Conservation (phyloP, 2,113 vertebrate species). For the Rhinolophus ferrumequinum region DNA sequence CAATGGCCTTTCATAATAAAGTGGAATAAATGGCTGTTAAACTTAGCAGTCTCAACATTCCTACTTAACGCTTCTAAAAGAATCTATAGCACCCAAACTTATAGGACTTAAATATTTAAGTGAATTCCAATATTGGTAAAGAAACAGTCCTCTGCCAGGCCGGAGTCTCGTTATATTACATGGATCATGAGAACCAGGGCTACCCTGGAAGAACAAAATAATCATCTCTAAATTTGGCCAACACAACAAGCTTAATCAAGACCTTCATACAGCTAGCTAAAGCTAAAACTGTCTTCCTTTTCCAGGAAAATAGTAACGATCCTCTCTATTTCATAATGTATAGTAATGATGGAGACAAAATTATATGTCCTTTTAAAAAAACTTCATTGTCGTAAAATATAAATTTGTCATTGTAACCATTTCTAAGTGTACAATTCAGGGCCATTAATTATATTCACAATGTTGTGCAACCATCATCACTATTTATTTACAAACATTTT, state of each 20-base stretch:
- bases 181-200: not conserved
- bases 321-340: not conserved
- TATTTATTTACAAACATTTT: not conserved
- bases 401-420: conserved; percentile 15
- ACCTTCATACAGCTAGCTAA: not conserved
- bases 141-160: not conserved
- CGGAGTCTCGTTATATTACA: not conserved
- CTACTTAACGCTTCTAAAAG: not conserved
- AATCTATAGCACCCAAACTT: not conserved
- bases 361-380: not conserved
- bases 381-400: not conserved
- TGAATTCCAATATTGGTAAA: not conserved
- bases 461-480: not conserved
- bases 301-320: not conserved
- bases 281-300: not conserved
- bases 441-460: not conserved
- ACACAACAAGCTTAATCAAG: not conserved
- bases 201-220: conserved; percentile 8
- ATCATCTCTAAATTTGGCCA: not conserved
- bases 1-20: conserved; percentile 11
- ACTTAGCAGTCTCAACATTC: not conserved
- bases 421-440: not conserved
- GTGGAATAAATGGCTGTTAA: not conserved
- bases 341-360: conserved; percentile 13
- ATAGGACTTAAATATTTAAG: not conserved